Evolutionary conservation across 1,140 invertebrate genomes (phyloP), one percentile per base, ranked within the genome.

Genomic region (Drosophila orena): DNA sequence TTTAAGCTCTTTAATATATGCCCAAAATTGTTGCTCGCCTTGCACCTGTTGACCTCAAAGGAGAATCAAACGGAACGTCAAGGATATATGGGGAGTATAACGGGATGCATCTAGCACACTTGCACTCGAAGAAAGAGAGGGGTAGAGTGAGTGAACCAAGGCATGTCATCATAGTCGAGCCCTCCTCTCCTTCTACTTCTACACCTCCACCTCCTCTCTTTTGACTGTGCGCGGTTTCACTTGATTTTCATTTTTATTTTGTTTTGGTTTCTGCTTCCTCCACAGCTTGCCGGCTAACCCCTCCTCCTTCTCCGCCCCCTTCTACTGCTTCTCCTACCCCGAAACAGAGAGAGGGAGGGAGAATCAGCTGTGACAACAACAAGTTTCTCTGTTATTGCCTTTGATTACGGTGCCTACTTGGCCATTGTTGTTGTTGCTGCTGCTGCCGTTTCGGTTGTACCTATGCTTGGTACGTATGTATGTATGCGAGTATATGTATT

Each of bases 311-410:
- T 34, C 44, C 37, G 34, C 30, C 37, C 56, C 49, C 38, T 38
- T 10, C 50, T 22, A 3, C 38, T 38, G 5, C 38, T 30, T 30
- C 30, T 34, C 3, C 38, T 61, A 49, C 60, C 46, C 38, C 15
- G 40, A 49, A 62, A 34, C 22, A n/a, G 57, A 66, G 58, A 66
- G 44, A 61, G 64, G 64, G 58, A 64, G 55, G 49, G 71, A 59
- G 73, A 77, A 64, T 77, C 74, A 77, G 74, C 74, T 77, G 74
- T 77, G 73, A 77, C 72, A 77, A 77, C 73, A 77, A 77, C 74
- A 77, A 77, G 73, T 77, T 77, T 77, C 49, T 68, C 73, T 77
- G 61, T 71, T 77, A 77, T 77, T 53, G 74, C 74, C 74, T 68
- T 77, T 77, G 73, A 77, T 77, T 77, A 69, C 73, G 73, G 72